Percentiles rank a stretch among this genome's conserved stretches.
Conservation (phyloP, 2,888 invertebrate species). For the Synanthedon myopaeformis region DNA sequence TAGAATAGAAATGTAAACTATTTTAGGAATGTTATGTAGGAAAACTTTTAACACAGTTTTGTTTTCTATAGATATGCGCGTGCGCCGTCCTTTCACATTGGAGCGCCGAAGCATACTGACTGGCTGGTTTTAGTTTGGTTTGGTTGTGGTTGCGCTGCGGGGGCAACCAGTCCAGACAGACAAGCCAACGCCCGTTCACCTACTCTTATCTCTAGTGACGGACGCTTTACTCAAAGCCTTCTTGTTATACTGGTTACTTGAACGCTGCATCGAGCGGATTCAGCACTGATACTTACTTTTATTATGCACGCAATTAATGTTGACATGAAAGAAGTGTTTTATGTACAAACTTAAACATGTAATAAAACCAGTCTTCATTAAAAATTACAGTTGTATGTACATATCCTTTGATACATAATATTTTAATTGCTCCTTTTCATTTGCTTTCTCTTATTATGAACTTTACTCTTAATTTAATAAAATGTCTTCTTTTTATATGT, state of each 20-base stretch:
- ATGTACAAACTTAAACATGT: too few species aligned
- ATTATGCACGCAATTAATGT: not conserved
- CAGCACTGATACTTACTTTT: conserved; percentile 11
- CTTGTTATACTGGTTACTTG: conserved; percentile 34
- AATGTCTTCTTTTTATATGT: too few species aligned
- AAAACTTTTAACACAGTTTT: too few species aligned
- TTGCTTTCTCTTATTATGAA: too few species aligned
- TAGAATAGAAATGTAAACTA: conserved; percentile 43
- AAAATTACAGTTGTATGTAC: too few species aligned
- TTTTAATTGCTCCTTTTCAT: too few species aligned
- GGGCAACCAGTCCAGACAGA: conserved; percentile 23
- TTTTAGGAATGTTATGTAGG: conserved; percentile 52
- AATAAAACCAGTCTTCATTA: too few species aligned
- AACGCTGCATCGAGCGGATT: conserved; percentile 25
- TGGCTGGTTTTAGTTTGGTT: not conserved
- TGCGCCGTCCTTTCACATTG: conserved; percentile 44
- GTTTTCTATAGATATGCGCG: conserved; percentile 26
- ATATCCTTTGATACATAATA: too few species aligned
- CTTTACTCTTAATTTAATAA: too few species aligned
- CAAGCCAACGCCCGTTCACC: conserved; percentile 42
- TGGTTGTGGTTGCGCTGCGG: conserved; percentile 1
- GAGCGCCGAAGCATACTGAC: conserved; percentile 54
- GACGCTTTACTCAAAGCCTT: conserved; percentile 31
- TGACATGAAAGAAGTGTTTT: too few species aligned
- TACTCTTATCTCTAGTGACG: conserved; percentile 58